Evolutionary conservation across 2,797 vertebrate genomes (phyloP), one percentile per base, ranked within the genome.

Genomic region (Onychomys arenicola): DNA sequence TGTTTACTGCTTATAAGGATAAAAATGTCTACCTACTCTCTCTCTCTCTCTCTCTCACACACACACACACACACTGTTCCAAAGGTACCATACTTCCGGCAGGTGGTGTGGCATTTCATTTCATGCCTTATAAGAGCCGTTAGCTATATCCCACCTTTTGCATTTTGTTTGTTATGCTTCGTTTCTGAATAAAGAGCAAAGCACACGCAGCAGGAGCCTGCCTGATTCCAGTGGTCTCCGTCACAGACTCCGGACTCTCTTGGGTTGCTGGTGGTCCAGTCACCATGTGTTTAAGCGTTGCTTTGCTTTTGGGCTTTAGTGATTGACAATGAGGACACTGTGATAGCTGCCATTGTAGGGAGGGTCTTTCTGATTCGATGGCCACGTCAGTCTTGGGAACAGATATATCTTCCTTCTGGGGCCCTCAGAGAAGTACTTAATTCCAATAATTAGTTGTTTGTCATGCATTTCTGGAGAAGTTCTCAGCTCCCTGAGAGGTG

Each of bases 401-500:
- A 76, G 67, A 81, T 88, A 10, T 55, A 46, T 73, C 94, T 96
- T 49, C 92, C 65, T 93, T 81, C 13, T 78, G 57, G 57, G 78
- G 12, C n/a, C 75, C 25, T 65, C 27, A 77, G 40, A 80, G 52
- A 93, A 93, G 46, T 94, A 95, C 69, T 95, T 92, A 91, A 93
- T 90, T 95, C 78, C 37, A 92, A 63, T 76, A 96, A 90, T 81
- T 91, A 91, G 55, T 93, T 87, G 73, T 80, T 75, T 93, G 80
- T 59, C 80, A 37, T 78, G 78, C 71, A 75, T 95, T 97, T 97
- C 57, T 49, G 61, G 85, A 94, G 67, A 89, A 75, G 17, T 84
- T 65, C 57, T 91, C 25, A 57, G 29, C n/a, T 91, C 94, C 21
- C 57, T 29, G 25, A 73, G 27, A 61, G 86, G 34, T 19, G 71